Evolutionary conservation across 2,797 vertebrate species (phyloP).

Genomic region (Gorsachius magnificus): DNA sequence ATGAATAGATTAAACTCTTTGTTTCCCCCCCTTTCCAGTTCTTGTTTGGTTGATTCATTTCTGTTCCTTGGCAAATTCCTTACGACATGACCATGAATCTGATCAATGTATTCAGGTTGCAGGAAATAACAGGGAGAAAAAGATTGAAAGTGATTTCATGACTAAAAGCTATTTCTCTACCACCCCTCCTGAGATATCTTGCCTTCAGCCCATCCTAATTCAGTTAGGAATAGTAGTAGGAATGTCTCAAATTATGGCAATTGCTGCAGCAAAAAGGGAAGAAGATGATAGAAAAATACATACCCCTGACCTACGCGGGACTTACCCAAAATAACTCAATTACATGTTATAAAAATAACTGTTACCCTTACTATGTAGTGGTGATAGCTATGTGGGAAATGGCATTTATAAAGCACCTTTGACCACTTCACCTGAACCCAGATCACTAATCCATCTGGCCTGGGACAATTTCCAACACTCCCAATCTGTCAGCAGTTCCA

Average conservation of each 20-base stretch:
- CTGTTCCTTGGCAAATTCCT: not conserved
- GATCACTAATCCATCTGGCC: slow-evolving; percentile 8
- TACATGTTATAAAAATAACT: slow-evolving; percentile 23
- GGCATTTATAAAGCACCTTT: slow-evolving; percentile 32
- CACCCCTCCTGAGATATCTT: not conserved
- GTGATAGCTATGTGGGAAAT: not conserved
- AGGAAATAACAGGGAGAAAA: not conserved
- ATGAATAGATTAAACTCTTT: not conserved
- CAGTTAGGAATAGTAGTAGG: not conserved
- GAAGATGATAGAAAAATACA: not conserved
- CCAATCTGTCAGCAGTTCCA: slow-evolving; percentile 35
- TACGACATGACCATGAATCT: not conserved
- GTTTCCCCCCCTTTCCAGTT: not conserved
- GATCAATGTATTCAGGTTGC: not conserved
- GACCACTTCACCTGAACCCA: slow-evolving; percentile 34
- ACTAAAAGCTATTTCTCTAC: not conserved
- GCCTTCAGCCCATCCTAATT: slow-evolving; percentile 7
- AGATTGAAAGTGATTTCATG: not conserved
- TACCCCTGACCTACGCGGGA: not conserved
- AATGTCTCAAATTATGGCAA: not conserved
- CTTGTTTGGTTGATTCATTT: not conserved
- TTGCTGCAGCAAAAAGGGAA: not conserved
- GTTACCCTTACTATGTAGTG: not conserved
- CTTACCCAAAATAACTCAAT: slow-evolving; percentile 2
- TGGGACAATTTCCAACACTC: slow-evolving; percentile 28